phyloP scores from a whole-genome alignment of 2,888 invertebrate genomes.

The Gandaritis pyraliata region DNA sequence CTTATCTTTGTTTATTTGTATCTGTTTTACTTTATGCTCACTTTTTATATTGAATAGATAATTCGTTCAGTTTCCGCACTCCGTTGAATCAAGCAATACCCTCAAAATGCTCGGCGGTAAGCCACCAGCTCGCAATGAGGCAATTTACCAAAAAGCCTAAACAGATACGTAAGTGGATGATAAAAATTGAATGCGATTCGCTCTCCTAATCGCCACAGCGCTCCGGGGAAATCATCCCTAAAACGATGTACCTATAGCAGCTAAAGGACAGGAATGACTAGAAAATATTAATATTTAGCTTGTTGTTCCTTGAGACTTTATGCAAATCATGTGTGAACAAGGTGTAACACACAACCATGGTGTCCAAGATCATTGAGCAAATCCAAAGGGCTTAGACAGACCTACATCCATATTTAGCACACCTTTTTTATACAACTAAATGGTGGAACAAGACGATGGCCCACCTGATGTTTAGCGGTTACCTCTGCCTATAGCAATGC shows the following conservation, averaged over 20 bases:
- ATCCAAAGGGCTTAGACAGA: too few relatives aligned
- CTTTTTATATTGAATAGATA: too few relatives aligned
- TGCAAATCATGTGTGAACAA: too few relatives aligned
- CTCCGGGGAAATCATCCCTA: constrained; percentile 74
- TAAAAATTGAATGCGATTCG: constrained; percentile 76
- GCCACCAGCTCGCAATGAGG: constrained; percentile 45
- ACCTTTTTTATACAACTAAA: too few relatives aligned
- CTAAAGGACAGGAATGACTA: constrained; percentile 22
- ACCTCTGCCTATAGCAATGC: too few relatives aligned
- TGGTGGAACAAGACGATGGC: too few relatives aligned
- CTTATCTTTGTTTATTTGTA: background rate
- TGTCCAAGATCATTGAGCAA: too few relatives aligned
- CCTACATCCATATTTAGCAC: too few relatives aligned
- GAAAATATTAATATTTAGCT: background rate
- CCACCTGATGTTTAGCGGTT: too few relatives aligned
- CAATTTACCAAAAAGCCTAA: constrained; percentile 63
- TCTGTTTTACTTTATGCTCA: too few relatives aligned
- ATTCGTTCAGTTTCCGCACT: background rate
- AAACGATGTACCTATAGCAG: constrained; percentile 48
- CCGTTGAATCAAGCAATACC: constrained; percentile 19
- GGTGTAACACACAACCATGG: too few relatives aligned
- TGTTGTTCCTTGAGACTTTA: too few relatives aligned
- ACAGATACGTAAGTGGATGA: constrained; percentile 64
- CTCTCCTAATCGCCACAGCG: constrained; percentile 60
- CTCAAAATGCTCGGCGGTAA: constrained; percentile 36